Base-by-base conservation (phyloP, 2,113 vertebrate species). In the Kryptolebias marmoratus region DNA sequence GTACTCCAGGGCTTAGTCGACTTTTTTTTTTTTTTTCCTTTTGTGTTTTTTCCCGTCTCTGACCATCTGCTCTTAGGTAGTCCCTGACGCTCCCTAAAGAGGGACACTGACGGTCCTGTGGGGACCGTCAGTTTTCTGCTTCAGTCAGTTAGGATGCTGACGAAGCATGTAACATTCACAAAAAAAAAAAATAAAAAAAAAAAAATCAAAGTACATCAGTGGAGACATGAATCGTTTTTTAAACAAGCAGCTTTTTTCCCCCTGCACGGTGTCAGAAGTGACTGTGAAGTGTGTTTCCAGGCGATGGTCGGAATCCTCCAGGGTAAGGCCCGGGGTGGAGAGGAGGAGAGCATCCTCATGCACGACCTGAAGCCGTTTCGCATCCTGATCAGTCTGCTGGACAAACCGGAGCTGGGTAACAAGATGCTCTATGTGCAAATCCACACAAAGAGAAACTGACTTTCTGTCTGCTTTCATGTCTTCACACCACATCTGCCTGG, bases 311-410 rank as follows among this genome's bases (percentile, higher is more conserved):
- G 96, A 73, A 99, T 98, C 88, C 92, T 99, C 77, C 96, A 99
- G 90, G 94, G 98, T 49, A 99, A 97, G 82, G 96, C 95, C 63
- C 79, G 93, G 32, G 95, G 95, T 16, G 96, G 95, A 82, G 95
- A 98, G 87, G 94, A 95, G 77, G 98, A 98, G 84, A 98, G 94
- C 73, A 91, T 96, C 1, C 90, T 97, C 80, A 97, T 95, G 95
- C 97, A 98, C 44, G 97, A 99, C 87, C 93, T 99, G 64, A 99
- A 99, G 91, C 98, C 98, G 16, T 99, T 99, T 83, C 96, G 98
- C 68, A 99, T 99, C 93, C 95, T 99, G 76, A 98, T 99, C 90
- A 99, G 97, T 89, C 93, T 99, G 68, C 90, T 99, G 91, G 98
- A 99, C 92, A 99, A 99, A 87, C 98, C 98, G 64, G 98, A 99